A percentile compares a stretch with the other conserved stretches of the same genome.
Evolutionary conservation across 2,797 vertebrate genomes (phyloP).

Genomic region (Eutrigla gurnardus): DNA sequence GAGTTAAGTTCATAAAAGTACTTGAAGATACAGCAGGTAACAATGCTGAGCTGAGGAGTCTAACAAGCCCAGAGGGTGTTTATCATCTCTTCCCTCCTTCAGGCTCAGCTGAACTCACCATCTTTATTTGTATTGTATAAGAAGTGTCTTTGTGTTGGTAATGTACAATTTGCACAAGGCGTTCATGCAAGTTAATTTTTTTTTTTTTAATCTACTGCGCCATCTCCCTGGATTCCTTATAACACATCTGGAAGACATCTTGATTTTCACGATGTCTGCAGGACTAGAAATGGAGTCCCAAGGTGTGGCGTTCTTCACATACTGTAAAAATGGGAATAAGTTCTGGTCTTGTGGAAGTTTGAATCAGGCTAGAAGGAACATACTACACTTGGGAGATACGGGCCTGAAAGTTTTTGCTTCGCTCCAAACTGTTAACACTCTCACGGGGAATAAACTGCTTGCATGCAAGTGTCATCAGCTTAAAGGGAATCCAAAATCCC

Average conservation of each 20-base stretch:
- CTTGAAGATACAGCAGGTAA: conserved; percentile 42
- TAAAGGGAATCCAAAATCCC: conserved; percentile 53
- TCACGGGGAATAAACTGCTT: conserved; percentile 60
- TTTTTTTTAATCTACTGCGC: not conserved
- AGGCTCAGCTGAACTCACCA: conserved; percentile 27
- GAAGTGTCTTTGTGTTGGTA: conserved; percentile 10
- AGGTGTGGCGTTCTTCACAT: not conserved
- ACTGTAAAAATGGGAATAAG: conserved; percentile 21
- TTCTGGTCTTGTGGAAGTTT: conserved; percentile 24
- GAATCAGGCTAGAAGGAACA: conserved; percentile 35
- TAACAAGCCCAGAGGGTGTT: conserved; percentile 28
- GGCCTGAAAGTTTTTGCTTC: conserved; percentile 44
- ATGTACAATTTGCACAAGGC: conserved; percentile 1
- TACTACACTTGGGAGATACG: conserved; percentile 34
- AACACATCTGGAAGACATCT: conserved; percentile 35
- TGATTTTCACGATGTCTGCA: conserved; percentile 29
- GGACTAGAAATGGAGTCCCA: not conserved
- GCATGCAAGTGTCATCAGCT: conserved; percentile 54
- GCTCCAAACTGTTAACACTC: conserved; percentile 60
- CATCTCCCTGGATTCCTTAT: conserved; percentile 41
- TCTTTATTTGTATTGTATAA: conserved; percentile 11
- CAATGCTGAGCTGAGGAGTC: conserved; percentile 17
- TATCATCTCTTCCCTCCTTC: conserved; percentile 15
- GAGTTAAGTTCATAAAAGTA: conserved; percentile 31
- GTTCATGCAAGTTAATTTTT: not conserved